These are phyloP conservation scores for Drosophila dives DNA, from an alignment of 2,888 invertebrate species.

Conservation along the genomic window DNA sequence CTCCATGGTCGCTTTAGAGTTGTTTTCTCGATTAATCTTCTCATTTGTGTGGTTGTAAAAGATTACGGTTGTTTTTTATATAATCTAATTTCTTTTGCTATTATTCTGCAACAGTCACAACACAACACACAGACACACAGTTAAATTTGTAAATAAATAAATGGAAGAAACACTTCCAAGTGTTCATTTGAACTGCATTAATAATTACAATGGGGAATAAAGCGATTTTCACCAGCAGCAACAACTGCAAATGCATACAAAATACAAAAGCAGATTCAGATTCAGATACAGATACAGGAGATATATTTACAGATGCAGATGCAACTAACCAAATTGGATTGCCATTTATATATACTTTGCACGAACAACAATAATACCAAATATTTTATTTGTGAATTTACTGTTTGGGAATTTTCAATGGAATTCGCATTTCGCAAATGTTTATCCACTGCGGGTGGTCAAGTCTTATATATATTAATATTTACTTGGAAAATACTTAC, in stretches of 20 bases:
- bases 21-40: not conserved
- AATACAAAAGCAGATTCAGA: conserved; percentile 2
- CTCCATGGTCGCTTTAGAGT: conserved; percentile 13
- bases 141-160: not conserved
- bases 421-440: conserved; percentile 21
- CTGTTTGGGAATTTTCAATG: conserved; percentile 4
- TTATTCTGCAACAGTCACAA: conserved; percentile 10
- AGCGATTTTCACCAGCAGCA: conserved; percentile 1
- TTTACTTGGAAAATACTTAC: conserved; percentile 24
- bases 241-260: conserved; percentile 14
- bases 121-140: not conserved
- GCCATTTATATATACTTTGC: not conserved
- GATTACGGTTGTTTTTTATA: not conserved
- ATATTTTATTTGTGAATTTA: not conserved
- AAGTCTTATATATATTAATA: conserved; percentile 28
- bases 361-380: not conserved
- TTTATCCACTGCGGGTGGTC: conserved; percentile 33
- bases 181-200: conserved; percentile 42
- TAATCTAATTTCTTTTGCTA: conserved; percentile 3
- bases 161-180: conserved; percentile 28
- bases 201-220: conserved; percentile 1
- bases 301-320: conserved; percentile 16
- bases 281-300: conserved; percentile 2
- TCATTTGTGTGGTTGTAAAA: conserved; percentile 4
- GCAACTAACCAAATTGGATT: not conserved